Evolutionary conservation across 2,888 invertebrate genomes (phyloP), one percentile per base, ranked within the genome.

Genomic region (Anoncus sp.): DNA sequence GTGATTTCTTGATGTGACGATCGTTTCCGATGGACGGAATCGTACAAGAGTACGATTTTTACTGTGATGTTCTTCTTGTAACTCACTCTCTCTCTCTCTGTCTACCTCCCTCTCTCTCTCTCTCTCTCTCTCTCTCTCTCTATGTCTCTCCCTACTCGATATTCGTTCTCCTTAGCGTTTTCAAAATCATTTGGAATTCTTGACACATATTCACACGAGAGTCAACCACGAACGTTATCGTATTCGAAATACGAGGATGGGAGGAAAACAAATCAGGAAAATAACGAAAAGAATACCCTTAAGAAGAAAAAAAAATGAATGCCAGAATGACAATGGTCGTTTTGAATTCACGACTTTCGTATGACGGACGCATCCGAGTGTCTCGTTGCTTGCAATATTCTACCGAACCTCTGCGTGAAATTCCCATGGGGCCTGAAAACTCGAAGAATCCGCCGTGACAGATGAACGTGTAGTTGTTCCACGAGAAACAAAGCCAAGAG

Each of bases 31-130:
- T 38, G 31, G 22, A 31, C 31, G 31, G 3, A 31, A 31, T 31
- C 31, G 31, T n/a, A 47, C 12, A 16, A 16, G 35, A 16, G 35
- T 40, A 67, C 53, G 60, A 55, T 59, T 59, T 40, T 40, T 27
- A 35, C 38, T 22, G 22, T 35, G 35, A 18, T 57, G 9, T 38
- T 57, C 38, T 57, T 38, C 38, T 10, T 38, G n/a, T 18, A 9
- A 9, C n/a, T 57, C 31, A 35, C 57, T 57, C 35, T 57, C 18
- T 35, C 57, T 35, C 35, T 38, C 18, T 31, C 31, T 55, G n/a
- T 35, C 55, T 31, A 6, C 16, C 31, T 31, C 55, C 31, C 35
- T 55, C 51, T 51, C 51, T 51, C 51, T 24, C 12, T 51, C 49
- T 27, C n/a, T 31, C 27, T 35, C 55, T 31, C 16, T 35, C 31